Evolutionary conservation across 2,888 invertebrate species (phyloP).

Genomic region (Drosophila atripex): DNA sequence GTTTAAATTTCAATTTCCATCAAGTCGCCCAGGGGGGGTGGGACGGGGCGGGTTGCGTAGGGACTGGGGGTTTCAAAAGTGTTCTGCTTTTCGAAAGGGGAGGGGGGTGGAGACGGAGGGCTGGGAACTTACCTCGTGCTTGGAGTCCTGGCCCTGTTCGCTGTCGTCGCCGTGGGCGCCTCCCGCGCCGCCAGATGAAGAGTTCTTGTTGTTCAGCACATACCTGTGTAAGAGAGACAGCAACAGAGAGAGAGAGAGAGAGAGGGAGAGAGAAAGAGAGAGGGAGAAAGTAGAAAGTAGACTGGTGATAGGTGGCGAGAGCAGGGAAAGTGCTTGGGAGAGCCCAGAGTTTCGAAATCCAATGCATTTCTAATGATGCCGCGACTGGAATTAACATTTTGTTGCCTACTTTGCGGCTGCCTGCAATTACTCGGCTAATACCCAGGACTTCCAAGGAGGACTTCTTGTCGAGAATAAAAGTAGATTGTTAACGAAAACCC

Average conservation of each 20-base stretch:
- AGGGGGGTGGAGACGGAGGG: constrained; percentile 7
- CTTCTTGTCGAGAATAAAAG: too few relatives aligned
- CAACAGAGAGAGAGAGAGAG: not conserved
- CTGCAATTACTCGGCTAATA: constrained; percentile 25
- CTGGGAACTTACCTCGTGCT: constrained; percentile 67
- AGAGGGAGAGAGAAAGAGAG: constrained; percentile 5
- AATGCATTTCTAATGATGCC: constrained; percentile 63
- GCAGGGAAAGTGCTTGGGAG: constrained; percentile 33
- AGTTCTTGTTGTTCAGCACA: constrained; percentile 65
- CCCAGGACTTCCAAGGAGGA: too few relatives aligned
- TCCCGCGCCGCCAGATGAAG: constrained; percentile 31
- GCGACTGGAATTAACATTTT: constrained; percentile 47
- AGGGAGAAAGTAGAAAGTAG: constrained; percentile 8
- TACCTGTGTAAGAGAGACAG: constrained; percentile 49
- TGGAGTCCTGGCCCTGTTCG: constrained; percentile 66
- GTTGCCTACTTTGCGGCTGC: constrained; percentile 53
- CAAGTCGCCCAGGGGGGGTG: not conserved
- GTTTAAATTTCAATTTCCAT: constrained; percentile 55
- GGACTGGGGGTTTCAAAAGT: not conserved
- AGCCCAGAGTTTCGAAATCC: constrained; percentile 45
- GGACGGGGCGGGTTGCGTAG: not conserved
- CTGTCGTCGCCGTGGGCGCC: constrained; percentile 69
- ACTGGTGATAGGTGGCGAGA: not conserved
- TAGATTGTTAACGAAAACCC: too few relatives aligned
- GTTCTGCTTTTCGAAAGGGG: not conserved